phyloP scores from a whole-genome alignment of 2,888 invertebrate genomes.

The Clusia tigrina region DNA sequence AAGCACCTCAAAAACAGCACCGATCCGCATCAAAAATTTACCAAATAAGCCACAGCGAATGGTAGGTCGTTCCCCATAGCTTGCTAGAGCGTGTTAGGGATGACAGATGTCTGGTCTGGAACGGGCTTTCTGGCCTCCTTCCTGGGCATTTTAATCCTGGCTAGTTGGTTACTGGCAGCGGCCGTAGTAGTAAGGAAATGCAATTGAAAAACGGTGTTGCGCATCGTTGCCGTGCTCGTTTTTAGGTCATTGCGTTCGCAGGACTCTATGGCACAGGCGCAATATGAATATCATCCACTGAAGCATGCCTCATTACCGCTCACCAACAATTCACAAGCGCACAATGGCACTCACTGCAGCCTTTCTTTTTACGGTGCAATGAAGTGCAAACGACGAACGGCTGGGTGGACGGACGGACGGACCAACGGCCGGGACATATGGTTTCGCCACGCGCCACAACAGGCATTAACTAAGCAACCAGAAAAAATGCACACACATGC shows the following conservation, averaged over 20 bases:
- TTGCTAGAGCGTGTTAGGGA: not conserved
- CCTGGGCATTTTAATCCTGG: too few relatives aligned
- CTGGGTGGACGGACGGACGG: too few relatives aligned
- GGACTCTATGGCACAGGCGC: constrained; percentile 34
- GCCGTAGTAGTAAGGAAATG: not conserved
- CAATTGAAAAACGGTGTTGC: constrained; percentile 41
- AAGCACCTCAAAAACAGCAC: not conserved
- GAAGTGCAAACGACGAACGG: constrained; percentile 11
- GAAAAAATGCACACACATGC: too few relatives aligned
- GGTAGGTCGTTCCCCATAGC: not conserved
- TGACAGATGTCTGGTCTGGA: not conserved
- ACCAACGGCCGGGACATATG: constrained; percentile 2
- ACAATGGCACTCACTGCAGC: constrained; percentile 46
- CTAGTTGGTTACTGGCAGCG: too few relatives aligned
- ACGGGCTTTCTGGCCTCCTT: too few relatives aligned
- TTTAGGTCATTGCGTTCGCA: too few relatives aligned
- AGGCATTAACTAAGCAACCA: not conserved
- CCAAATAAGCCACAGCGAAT: not conserved
- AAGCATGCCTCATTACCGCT: not conserved
- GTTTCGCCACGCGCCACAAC: constrained; percentile 13
- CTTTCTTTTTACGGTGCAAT: constrained; percentile 43
- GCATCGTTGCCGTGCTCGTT: constrained; percentile 42
- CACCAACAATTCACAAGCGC: constrained; percentile 19
- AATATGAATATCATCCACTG: not conserved
- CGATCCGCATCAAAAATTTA: not conserved